These are phyloP conservation scores for Leptinotarsa haldemani DNA, from an alignment of 2,888 invertebrate genomes.

Conservation along the genomic window DNA sequence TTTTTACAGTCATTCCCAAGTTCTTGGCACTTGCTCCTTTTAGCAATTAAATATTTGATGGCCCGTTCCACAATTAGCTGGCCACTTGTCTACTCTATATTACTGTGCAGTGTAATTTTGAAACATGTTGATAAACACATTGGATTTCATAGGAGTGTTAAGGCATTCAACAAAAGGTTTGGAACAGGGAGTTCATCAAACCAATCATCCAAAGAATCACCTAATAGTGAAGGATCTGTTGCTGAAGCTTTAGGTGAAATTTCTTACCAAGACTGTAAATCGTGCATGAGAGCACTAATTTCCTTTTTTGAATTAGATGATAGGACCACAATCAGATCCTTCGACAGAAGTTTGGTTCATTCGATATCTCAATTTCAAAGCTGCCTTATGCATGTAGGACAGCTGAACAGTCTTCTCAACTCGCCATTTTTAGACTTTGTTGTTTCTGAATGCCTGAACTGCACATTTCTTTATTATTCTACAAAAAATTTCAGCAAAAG, in stretches of 20 bases:
- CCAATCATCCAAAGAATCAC: not conserved
- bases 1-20: conserved; percentile 67
- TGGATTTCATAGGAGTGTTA: conserved; percentile 68
- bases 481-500: conserved; percentile 71
- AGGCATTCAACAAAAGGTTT: conserved; percentile 44
- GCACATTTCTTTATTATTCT: conserved; percentile 82
- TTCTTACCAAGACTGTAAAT: conserved; percentile 70
- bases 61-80: conserved; percentile 62
- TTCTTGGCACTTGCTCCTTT: conserved; percentile 72
- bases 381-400: conserved; percentile 70
- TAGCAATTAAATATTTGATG: conserved; percentile 73
- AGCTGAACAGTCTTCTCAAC: conserved; percentile 75
- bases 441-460: conserved; percentile 76
- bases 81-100: conserved; percentile 70
- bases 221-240: not conserved
- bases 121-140: conserved; percentile 71
- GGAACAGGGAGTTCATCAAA: not conserved
- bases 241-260: conserved; percentile 66
- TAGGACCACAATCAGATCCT: conserved; percentile 69
- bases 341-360: conserved; percentile 71
- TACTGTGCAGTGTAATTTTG: conserved; percentile 71
- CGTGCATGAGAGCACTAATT: conserved; percentile 71
- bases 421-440: conserved; percentile 70
- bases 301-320: conserved; percentile 71
- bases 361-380: conserved; percentile 76